A percentile compares a stretch with the other conserved stretches of the same genome.
Evolutionary conservation across 2,888 invertebrate species (phyloP).

Genomic region (Eupithecia tripunctaria): DNA sequence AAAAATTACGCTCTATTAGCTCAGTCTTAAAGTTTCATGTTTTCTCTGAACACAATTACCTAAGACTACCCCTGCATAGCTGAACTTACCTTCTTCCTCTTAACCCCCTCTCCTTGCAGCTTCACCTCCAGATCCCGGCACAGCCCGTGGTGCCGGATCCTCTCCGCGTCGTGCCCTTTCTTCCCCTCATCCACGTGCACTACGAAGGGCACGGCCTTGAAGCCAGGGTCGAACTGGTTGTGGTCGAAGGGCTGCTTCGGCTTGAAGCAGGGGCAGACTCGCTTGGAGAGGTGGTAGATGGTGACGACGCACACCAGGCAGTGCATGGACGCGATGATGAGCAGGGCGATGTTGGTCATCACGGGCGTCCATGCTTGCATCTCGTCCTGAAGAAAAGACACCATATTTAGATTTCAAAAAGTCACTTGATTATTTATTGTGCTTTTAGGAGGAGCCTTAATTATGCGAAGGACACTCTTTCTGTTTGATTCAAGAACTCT

Average conservation of each 20-base stretch:
- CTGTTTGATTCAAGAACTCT: neutral
- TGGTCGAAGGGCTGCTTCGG: constrained; percentile 78
- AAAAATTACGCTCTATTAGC: neutral
- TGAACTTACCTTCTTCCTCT: constrained; percentile 68
- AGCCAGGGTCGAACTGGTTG: constrained; percentile 79
- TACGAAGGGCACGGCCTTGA: constrained; percentile 66
- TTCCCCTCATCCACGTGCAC: constrained; percentile 73
- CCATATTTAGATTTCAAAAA: neutral
- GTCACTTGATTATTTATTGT: neutral
- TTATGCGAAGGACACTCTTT: neutral
- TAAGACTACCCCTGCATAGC: neutral
- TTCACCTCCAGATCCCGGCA: constrained; percentile 74
- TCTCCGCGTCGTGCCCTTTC: constrained; percentile 59
- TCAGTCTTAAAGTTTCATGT: neutral
- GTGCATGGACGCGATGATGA: constrained; percentile 85
- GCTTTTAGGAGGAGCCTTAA: neutral
- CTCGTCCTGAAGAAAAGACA: constrained; percentile 71
- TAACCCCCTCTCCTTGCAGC: constrained; percentile 66
- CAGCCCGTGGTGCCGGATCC: constrained; percentile 64
- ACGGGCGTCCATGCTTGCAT: constrained; percentile 85
- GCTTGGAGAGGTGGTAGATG: constrained; percentile 82
- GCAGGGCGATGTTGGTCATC: constrained; percentile 85
- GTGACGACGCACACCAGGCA: constrained; percentile 81
- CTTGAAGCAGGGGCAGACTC: constrained; percentile 84
- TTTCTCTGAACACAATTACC: neutral